Evolutionary conservation across 1,140 invertebrate species (phyloP).

Genomic region (Solenopsis fugax): DNA sequence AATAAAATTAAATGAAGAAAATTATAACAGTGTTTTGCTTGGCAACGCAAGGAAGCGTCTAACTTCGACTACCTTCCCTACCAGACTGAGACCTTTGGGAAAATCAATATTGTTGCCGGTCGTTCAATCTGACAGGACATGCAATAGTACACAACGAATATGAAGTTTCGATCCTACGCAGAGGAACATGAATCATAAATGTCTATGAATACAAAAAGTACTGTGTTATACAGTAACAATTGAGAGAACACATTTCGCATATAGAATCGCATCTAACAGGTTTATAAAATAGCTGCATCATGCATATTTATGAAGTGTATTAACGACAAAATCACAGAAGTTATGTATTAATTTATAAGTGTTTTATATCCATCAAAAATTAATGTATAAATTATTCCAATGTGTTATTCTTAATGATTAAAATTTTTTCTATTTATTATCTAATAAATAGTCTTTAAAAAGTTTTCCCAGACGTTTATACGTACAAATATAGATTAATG

Average conservation of each 20-base stretch:
- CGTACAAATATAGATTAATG: not conserved
- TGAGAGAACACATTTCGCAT: not conserved
- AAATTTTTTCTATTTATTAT: not conserved
- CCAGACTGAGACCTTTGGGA: slow-evolving; percentile 35
- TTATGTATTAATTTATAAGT: not conserved
- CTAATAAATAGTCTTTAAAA: not conserved
- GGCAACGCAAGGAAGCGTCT: slow-evolving; percentile 16
- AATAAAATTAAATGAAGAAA: not conserved
- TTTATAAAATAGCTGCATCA: not conserved
- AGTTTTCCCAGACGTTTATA: not conserved
- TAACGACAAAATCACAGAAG: not conserved
- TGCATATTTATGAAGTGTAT: not conserved
- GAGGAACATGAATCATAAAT: slow-evolving; percentile 40
- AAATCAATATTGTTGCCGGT: slow-evolving; percentile 66
- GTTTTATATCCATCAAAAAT: not conserved
- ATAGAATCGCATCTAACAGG: not conserved
- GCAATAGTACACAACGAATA: not conserved
- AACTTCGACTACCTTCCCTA: slow-evolving; percentile 24
- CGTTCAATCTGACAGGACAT: slow-evolving; percentile 42
- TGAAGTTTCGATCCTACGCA: slow-evolving; percentile 22
- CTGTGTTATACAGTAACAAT: not conserved
- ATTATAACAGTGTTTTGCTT: not conserved
- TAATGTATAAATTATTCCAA: not conserved
- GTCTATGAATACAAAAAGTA: not conserved
- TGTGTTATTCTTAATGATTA: not conserved